Base-by-base conservation (phyloP, 1,140 invertebrate genomes). In the Lethrus apterus region DNA sequence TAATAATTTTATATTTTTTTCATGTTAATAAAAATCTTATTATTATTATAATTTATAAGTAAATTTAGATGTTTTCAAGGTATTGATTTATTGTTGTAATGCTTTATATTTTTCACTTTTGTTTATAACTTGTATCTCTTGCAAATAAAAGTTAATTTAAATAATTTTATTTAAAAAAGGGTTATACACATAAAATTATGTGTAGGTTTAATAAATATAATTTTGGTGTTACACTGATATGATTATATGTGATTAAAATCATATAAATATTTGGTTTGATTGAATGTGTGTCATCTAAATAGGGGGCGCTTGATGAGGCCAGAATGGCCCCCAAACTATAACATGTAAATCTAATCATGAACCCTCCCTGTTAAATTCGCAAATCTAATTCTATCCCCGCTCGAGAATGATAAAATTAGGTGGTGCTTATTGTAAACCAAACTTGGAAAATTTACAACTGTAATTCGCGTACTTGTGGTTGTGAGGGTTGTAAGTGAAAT, bases 381-480 rank as follows among this genome's bases (percentile, higher is more conserved):
- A 64, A 66, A 66, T 66, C 64, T 54, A 66, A 66, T 66, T 66
- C 58, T 55, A 46, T 41, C 46, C 60, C 61, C 54, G 53, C 36
- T 57, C 54, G 56, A 59, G 58, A 60, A 60, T 67, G 63, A 68
- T 68, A 60, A 65, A 67, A 67, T 67, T 67, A 68, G 57, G 52
- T 52, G 55, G 53, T 60, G 58, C 61, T 67, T 67, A 67, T 69
- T 70, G 64, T 68, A 70, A 69, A 69, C 65, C 65, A 67, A 68
- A 69, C 64, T 66, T 55, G 57, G 59, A 58, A 65, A 68, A 68
- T 68, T 66, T 57, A 56, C 57, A 58, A 44, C 55, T 54, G 52
- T 62, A 66, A 64, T 64, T 62, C 57, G 54, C 54, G 55, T 60
- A 58, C 54, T 61, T 62, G 63, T 54, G 58, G 59, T 54, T 18